Conservation (phyloP, 1,140 invertebrate genomes). For the Helicorthomorpha holstii region DNA sequence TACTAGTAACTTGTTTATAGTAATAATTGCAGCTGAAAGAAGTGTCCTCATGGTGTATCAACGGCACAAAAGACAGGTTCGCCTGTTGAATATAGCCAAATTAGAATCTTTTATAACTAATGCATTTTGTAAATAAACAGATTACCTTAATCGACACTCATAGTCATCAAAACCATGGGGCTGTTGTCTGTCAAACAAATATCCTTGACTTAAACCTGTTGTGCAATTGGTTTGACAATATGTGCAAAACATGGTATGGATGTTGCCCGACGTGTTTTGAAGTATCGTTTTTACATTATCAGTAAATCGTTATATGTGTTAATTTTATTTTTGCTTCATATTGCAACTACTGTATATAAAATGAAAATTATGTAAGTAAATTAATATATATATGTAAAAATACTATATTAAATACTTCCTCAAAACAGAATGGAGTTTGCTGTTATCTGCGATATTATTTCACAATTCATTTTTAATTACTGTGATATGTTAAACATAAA, state of each 20-base stretch:
- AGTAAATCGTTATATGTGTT: neutral
- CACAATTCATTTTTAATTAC: too few relatives aligned
- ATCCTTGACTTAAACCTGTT: constrained; percentile 12
- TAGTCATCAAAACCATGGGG: constrained; percentile 10
- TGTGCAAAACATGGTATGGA: constrained; percentile 12
- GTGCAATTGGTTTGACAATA: constrained; percentile 14
- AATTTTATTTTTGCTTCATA: too few relatives aligned
- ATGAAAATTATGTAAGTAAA: too few relatives aligned
- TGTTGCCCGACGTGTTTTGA: constrained; percentile 2
- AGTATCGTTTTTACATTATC: constrained; percentile 4
- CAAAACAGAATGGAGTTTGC: too few relatives aligned
- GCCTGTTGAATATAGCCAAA: neutral
- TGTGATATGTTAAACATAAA: too few relatives aligned
- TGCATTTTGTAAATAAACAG: constrained; percentile 8
- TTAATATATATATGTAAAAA: too few relatives aligned
- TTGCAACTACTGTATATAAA: too few relatives aligned
- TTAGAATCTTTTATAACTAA: neutral
- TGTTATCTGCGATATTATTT: too few relatives aligned
- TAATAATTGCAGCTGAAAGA: constrained; percentile 14
- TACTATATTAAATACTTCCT: too few relatives aligned
- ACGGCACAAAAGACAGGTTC: constrained; percentile 11
- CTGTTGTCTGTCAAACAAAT: constrained; percentile 14
- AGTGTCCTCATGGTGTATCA: constrained; percentile 16
- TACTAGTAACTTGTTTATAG: constrained; percentile 14
- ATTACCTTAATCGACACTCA: constrained; percentile 16